Evolutionary conservation across 2,888 invertebrate species (phyloP).

Genomic region (Limenitis arthemis): DNA sequence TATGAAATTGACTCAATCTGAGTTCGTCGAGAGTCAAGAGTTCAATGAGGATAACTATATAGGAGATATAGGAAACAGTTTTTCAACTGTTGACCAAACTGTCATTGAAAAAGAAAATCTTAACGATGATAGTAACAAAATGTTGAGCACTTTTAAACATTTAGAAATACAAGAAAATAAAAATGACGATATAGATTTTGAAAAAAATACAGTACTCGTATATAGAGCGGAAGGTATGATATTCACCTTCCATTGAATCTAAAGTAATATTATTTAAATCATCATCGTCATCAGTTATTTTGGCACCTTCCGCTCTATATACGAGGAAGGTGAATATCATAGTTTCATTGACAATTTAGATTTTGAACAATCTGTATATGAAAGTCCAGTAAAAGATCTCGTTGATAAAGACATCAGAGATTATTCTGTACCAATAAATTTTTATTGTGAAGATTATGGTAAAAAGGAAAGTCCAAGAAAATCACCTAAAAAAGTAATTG

Average conservation of each 20-base stretch:
- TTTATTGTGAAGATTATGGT: constrained; percentile 54
- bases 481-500: constrained; percentile 40
- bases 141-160: not conserved
- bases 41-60: constrained; percentile 62
- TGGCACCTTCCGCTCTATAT: constrained; percentile 30
- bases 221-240: no score
- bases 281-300: constrained; percentile 28
- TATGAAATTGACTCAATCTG: constrained; percentile 31
- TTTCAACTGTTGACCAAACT: constrained; percentile 45
- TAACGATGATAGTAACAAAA: not conserved
- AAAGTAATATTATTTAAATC: constrained; percentile 33
- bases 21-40: constrained; percentile 61
- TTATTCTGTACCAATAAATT: constrained; percentile 60
- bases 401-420: constrained; percentile 64
- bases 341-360: constrained; percentile 56
- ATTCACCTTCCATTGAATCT: no score
- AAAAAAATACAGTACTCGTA: constrained; percentile 11
- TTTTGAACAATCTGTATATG: constrained; percentile 49
- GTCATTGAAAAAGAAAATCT: constrained; percentile 33
- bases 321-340: constrained; percentile 65
- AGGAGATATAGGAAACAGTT: constrained; percentile 45
- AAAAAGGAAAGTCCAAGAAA: constrained; percentile 40
- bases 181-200: constrained; percentile 26
- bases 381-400: constrained; percentile 60
- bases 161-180: constrained; percentile 10